A percentile compares a stretch with the other conserved stretches of the same genome.
phyloP scores from a whole-genome alignment of 2,797 vertebrate genomes.

The Neostethus bicornis region DNA sequence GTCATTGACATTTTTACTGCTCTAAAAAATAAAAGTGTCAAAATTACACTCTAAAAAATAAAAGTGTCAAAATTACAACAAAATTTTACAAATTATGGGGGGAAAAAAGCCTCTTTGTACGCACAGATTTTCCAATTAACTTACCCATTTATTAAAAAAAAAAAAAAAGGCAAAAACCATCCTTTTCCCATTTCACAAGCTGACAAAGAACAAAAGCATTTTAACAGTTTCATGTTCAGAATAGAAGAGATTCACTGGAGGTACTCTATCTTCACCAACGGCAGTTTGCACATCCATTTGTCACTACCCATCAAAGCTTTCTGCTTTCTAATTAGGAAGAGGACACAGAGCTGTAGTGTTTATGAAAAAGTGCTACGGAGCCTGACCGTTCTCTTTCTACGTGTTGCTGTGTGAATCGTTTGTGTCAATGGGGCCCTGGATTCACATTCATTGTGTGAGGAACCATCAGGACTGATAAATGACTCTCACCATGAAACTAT shows the following conservation, averaged over 20 bases:
- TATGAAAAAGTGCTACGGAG: conserved; percentile 17
- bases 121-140: no score
- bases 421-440: conserved; percentile 38
- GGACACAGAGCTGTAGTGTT: conserved; percentile 28
- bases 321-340: conserved; percentile 63
- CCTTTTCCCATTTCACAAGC: not conserved
- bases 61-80: no score
- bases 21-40: no score
- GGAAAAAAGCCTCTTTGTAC: no score
- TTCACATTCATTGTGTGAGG: conserved; percentile 48
- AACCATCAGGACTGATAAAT: conserved; percentile 56
- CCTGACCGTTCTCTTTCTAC: conserved; percentile 18
- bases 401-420: conserved; percentile 34
- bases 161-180: not conserved
- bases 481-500: conserved; percentile 51
- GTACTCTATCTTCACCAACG: conserved; percentile 35
- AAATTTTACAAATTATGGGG: no score
- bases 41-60: no score
- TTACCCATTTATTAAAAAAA: no score
- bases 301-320: conserved; percentile 52
- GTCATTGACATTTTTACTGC: no score
- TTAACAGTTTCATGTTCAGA: conserved; percentile 27
- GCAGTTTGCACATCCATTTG: conserved; percentile 55
- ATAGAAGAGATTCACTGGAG: conserved; percentile 23
- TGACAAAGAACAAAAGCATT: conserved; percentile 20